Base-by-base conservation (phyloP, 2,888 invertebrate species). In the Odontomyia ornata region DNA sequence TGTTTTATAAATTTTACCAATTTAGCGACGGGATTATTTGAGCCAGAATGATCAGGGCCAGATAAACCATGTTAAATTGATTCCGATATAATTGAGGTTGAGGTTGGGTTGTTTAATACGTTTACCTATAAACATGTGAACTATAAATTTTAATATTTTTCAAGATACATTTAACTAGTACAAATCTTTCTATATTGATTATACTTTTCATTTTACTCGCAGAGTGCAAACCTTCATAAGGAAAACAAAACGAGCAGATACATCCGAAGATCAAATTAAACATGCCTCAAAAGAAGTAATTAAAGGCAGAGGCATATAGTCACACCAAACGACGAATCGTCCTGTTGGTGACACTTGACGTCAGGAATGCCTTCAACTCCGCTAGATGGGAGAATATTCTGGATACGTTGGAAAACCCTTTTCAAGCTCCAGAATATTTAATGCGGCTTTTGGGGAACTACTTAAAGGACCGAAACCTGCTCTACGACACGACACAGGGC, bases 151-250 rank as follows among this genome's bases (percentile, higher is more conserved):
- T 52, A 52, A 52, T 52, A 52, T 52, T 9, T 52, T 18, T 52
- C 52, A 52, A 15, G 52, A 18, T 52, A 4, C 52, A 52, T 52
- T 52, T 52, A 52, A 52, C 52, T 52, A 52, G 52, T 52, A 52
- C 5, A 15, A 52, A 9, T 36, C 36, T 36, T 36, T 5, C 9
- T 36, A 9, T 9, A 36, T 36, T 36, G 36, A 36, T 36, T 36
- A 9, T 36, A 36, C 9, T 36, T 36, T 52, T 15, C 4, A 9
- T 9, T 52, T n/a, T n/a, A n/a, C n/a, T n/a, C n/a, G n/a, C n/a
- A 52, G 18, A 52, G 13, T 15, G 52, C 52, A 15, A 52, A 52
- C 52, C 2, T 52, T n/a, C 15, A 52, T 9, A 15, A 52, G 52
- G 15, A 52, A 9, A 52, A 52, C 52, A 15, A 52, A 52, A 52